phyloP scores from a whole-genome alignment of 2,113 vertebrate species.

The Ptilonorhynchus violaceus region DNA sequence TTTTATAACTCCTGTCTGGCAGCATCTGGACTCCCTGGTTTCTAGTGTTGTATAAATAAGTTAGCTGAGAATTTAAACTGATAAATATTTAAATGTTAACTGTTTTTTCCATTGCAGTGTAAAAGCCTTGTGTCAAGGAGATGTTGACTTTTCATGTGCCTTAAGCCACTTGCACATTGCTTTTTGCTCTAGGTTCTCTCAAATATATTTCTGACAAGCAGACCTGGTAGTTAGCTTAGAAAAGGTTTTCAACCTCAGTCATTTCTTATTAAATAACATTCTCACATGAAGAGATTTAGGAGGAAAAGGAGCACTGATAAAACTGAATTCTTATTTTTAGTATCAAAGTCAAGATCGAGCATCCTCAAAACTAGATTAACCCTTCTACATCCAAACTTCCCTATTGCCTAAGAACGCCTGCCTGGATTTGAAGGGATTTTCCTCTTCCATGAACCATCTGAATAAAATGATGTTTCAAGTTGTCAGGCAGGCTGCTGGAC shows the following conservation, averaged over 20 bases:
- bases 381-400: neutral
- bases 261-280: neutral
- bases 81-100: neutral
- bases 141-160: neutral
- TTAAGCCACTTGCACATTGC: neutral
- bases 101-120: neutral
- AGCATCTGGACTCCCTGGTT: neutral
- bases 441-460: neutral
- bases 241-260: neutral
- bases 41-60: neutral
- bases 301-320: neutral
- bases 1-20: neutral
- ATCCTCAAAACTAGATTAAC: neutral
- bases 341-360: neutral
- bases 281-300: neutral
- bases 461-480: neutral
- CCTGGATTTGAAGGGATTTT: neutral
- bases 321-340: neutral
- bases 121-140: neutral
- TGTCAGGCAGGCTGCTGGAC: neutral
- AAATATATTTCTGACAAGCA: neutral
- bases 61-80: neutral
- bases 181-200: neutral
- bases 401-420: neutral
- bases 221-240: neutral